Percentiles rank a stretch among this genome's conserved stretches.
Evolutionary conservation across 2,113 vertebrate species (phyloP).

Genomic region (Verasper variegatus): DNA sequence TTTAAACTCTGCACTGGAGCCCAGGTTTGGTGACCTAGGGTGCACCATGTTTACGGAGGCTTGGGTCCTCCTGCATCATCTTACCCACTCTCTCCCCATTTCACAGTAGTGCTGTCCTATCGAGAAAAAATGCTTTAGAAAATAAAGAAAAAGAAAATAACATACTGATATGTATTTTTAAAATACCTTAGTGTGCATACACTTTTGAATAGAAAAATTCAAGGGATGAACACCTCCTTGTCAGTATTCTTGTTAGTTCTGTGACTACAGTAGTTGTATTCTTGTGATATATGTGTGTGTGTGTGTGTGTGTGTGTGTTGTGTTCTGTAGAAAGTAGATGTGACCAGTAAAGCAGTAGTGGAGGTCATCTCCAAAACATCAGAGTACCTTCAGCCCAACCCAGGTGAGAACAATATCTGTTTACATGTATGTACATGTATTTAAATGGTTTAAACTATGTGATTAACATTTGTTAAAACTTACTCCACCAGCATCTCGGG

Average conservation of each 20-base stretch:
- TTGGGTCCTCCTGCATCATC: too few species aligned
- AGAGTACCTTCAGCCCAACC: slow-evolving; percentile 98
- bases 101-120: too few species aligned
- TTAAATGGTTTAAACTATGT: background rate
- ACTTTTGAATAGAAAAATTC: background rate
- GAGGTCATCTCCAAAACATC: slow-evolving; percentile 96
- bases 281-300: slow-evolving; percentile 12
- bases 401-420: slow-evolving; percentile 82
- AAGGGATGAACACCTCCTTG: too few species aligned
- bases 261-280: background rate
- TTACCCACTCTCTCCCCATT: too few species aligned
- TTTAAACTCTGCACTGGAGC: too few species aligned
- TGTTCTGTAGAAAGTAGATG: slow-evolving; percentile 92
- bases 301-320: slow-evolving; percentile 46
- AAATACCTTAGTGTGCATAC: background rate
- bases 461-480: background rate
- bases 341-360: slow-evolving; percentile 95
- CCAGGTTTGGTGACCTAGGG: background rate
- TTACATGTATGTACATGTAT: background rate
- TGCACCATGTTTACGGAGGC: too few species aligned
- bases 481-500: slow-evolving; percentile 88
- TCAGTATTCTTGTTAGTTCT: background rate
- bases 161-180: background rate
- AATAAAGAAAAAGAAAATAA: background rate
- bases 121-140: too few species aligned